Conservation (phyloP, 2,113 vertebrate species). For the Symphodus melops region DNA sequence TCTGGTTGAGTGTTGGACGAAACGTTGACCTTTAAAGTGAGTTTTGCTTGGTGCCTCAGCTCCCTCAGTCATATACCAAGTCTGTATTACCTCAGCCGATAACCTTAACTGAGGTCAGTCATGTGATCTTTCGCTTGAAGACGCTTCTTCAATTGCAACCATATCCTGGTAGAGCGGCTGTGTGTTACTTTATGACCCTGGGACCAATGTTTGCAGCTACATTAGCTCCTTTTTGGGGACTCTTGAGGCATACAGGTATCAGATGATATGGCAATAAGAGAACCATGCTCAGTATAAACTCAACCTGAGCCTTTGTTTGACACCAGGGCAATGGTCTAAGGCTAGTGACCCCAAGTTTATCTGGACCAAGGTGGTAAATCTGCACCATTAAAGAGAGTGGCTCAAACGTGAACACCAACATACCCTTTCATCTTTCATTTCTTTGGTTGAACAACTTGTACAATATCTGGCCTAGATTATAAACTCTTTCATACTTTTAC, state of each 20-base stretch:
- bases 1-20: constrained; percentile 6
- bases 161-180: constrained; percentile 25
- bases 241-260: constrained; percentile 46
- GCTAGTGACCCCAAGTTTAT: constrained; percentile 12
- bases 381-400: no score
- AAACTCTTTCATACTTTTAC: no score
- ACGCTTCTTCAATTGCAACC: constrained; percentile 20
- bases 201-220: constrained; percentile 36
- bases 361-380: no score
- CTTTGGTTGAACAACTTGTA: not conserved
- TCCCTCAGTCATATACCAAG: constrained; percentile 13
- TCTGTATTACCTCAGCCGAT: constrained; percentile 23
- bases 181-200: constrained; percentile 33
- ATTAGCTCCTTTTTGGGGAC: constrained; percentile 48
- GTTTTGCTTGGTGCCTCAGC: constrained; percentile 13
- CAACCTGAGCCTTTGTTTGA: constrained; percentile 1
- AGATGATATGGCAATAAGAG: constrained; percentile 35
- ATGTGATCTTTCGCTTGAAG: constrained; percentile 26
- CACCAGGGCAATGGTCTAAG: not conserved
- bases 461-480: no score
- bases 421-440: not conserved
- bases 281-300: constrained; percentile 40
- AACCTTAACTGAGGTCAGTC: constrained; percentile 51
- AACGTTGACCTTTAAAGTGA: constrained; percentile 19
- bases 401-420: not conserved